Evolutionary conservation across 2,113 vertebrate genomes (phyloP), one percentile per base, ranked within the genome.

Genomic region (Pseudois nayaur): DNA sequence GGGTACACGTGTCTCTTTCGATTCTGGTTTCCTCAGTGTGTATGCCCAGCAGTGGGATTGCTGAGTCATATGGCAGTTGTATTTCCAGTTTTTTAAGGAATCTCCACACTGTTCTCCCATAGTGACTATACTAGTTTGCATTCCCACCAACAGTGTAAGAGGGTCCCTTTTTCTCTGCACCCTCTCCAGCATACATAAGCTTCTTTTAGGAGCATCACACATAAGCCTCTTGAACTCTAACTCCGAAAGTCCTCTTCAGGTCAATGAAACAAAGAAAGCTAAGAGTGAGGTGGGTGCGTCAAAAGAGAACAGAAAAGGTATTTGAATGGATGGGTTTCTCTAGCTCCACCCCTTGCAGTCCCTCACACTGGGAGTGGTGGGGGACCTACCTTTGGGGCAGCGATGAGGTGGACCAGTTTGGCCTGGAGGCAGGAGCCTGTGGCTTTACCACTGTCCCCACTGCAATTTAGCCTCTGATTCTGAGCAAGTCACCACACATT

Each of bases 281-380:
- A 36, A n/a, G 3, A 4, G 43, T 59, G 33, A 8, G 4, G 33
- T 64, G 43, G 81, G 52, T 43, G 29, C 3, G 45, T 40, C 11
- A 59, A 55, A 84, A 43, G 11, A 43, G 52, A 54, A 87, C 31
- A 45, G 45, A 45, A 91, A 25, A 17, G 50, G 29, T 36, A 55
- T 85, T 59, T 12, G 13, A 86, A 9, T 14, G 54, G 33, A n/a
- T 78, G 16, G 74, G 36, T 86, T 74, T 29, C 4, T 43, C 64
- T 14, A 36, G 4, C 19, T 52, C 29, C 1, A 0, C 27, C 2
- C 17, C 52, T 52, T 3, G 2, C 11, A 33, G 6, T 59, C n/a
- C 1, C 6, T 16, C 16, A 15, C n/a, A 7, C 21, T 1, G 14
- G n/a, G 2, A 29, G 54, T 45, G 9, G 43, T 23, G 25, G 31